Evolutionary conservation across 2,888 invertebrate species (phyloP).

Genomic region (Nephrotoma appendiculata): DNA sequence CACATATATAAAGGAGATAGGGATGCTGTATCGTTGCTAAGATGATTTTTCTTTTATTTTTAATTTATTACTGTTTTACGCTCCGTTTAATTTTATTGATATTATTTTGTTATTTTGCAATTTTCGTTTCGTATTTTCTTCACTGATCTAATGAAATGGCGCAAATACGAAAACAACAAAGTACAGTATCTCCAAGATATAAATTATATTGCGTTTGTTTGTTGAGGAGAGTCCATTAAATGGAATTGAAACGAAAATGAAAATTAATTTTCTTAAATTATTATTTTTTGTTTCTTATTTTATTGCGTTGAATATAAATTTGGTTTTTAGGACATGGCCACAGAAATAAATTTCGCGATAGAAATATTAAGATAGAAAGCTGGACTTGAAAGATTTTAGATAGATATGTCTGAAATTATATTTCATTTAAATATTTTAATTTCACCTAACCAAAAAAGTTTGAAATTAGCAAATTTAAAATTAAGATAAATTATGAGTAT

Average conservation of each 20-base stretch:
- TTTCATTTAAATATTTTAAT: no score
- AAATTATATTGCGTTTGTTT: background rate
- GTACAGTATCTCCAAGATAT: background rate
- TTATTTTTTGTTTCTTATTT: background rate
- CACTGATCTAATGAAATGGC: background rate
- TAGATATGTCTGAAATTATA: no score
- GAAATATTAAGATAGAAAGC: background rate
- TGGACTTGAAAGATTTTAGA: no score
- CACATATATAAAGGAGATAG: background rate
- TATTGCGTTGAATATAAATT: background rate
- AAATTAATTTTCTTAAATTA: background rate
- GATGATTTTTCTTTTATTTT: background rate
- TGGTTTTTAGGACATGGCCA: background rate
- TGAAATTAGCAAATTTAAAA: no score
- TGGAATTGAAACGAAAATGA: background rate
- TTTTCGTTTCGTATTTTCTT: background rate
- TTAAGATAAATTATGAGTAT: no score
- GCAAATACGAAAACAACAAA: background rate
- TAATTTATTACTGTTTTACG: slow-evolving; percentile 2
- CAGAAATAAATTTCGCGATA: background rate
- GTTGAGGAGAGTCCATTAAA: background rate
- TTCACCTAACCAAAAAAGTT: no score
- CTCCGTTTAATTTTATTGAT: slow-evolving; percentile 3
- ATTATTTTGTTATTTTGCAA: background rate
- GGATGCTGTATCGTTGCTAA: background rate